Conservation (phyloP, 2,113 vertebrate genomes). For the Mus spicilegus region DNA sequence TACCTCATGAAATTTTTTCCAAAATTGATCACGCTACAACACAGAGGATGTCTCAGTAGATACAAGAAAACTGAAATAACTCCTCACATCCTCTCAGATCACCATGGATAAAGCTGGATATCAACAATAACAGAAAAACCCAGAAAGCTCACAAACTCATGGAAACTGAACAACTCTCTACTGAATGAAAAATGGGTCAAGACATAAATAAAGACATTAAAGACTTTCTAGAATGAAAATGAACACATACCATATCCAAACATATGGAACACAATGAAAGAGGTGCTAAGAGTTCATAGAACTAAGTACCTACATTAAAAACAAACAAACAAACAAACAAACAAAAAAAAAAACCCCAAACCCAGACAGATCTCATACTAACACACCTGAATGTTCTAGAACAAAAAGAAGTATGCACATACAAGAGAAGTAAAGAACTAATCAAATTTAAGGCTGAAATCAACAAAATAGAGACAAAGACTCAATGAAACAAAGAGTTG, state of each 20-base stretch:
- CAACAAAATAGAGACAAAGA: neutral
- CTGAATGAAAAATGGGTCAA: neutral
- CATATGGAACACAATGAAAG: neutral
- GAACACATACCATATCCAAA: neutral
- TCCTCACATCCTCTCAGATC: neutral
- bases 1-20: neutral
- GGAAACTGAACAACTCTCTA: neutral
- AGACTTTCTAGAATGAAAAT: neutral
- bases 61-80: neutral
- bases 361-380: neutral
- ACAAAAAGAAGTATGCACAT: neutral
- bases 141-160: neutral
- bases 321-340: neutral
- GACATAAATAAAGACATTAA: neutral
- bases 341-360: neutral
- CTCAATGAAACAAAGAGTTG: neutral
- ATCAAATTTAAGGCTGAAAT: neutral
- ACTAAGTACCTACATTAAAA: neutral
- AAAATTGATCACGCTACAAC: neutral
- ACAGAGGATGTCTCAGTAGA: neutral
- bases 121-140: neutral
- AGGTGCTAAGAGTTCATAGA: neutral
- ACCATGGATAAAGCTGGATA: neutral
- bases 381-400: neutral
- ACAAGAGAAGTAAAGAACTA: neutral